phyloP scores from a whole-genome alignment of 1,140 invertebrate genomes.

The Drosophila ananassae region DNA sequence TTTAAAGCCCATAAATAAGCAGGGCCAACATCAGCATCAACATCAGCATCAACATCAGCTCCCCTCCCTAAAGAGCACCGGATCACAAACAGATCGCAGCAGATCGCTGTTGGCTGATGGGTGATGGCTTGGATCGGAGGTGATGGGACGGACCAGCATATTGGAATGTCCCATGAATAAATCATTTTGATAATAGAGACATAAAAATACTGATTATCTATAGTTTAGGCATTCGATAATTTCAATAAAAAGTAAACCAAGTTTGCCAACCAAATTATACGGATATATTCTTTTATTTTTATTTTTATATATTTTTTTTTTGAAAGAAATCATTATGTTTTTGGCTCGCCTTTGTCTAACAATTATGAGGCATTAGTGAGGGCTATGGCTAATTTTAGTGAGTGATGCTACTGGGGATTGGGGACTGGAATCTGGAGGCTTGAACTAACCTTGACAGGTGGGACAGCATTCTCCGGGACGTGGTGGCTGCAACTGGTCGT shows the following conservation, averaged over 20 bases:
- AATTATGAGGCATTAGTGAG: slow-evolving; percentile 65
- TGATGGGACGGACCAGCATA: slow-evolving; percentile 5
- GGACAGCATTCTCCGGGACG: slow-evolving; percentile 92
- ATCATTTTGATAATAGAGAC: slow-evolving; percentile 56
- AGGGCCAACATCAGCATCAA: slow-evolving; percentile 55
- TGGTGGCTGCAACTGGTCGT: slow-evolving; percentile 87
- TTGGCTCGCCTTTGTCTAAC: slow-evolving; percentile 45
- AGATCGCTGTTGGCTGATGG: slow-evolving; percentile 15
- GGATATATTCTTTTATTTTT: slow-evolving; percentile 13
- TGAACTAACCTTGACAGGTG: slow-evolving; percentile 89
- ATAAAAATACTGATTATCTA: slow-evolving; percentile 54
- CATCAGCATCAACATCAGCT: slow-evolving; percentile 18
- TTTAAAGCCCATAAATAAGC: slow-evolving; percentile 82
- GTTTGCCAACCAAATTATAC: not conserved
- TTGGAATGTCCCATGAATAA: slow-evolving; percentile 43
- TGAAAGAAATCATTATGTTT: not conserved
- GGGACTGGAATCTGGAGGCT: slow-evolving; percentile 26
- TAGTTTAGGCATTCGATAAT: slow-evolving; percentile 1
- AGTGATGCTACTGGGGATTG: slow-evolving; percentile 52
- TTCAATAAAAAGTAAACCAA: not conserved
- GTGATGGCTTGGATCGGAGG: not conserved
- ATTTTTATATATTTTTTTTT: slow-evolving; percentile 11
- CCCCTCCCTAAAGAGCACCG: slow-evolving; percentile 8
- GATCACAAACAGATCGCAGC: slow-evolving; percentile 42
- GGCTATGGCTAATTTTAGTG: slow-evolving; percentile 68